Conservation (phyloP, 2,113 vertebrate species). For the Falcunculus frontatus region DNA sequence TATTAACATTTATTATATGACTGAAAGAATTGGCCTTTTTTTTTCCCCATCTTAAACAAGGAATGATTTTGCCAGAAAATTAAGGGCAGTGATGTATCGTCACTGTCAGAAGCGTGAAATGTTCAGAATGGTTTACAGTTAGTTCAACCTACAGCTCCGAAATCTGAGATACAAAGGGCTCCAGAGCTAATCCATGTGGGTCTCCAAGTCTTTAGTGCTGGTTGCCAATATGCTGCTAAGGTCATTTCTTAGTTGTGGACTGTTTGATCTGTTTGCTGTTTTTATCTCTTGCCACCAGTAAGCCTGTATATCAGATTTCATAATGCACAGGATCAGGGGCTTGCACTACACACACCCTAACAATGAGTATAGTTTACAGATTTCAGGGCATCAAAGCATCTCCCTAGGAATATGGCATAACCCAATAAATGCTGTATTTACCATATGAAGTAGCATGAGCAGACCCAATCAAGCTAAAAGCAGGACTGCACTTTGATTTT, state of each 20-base stretch:
- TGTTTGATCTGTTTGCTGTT: constrained; percentile 61
- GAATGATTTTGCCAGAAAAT: neutral
- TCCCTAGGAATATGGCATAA: neutral
- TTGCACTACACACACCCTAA: neutral
- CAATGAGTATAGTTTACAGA: neutral
- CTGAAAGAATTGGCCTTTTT: neutral
- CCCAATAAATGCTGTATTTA: neutral
- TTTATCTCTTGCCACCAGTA: constrained; percentile 55
- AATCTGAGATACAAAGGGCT: constrained; percentile 57
- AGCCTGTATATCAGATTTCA: constrained; percentile 47
- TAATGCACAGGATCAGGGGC: constrained; percentile 35
- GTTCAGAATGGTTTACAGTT: constrained; percentile 36
- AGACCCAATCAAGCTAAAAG: neutral
- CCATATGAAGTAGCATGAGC: neutral
- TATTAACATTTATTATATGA: neutral
- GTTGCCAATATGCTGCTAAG: constrained; percentile 36
- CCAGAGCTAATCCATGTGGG: constrained; percentile 41
- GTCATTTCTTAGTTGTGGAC: constrained; percentile 52
- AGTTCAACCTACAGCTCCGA: constrained; percentile 37
- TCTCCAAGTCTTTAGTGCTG: constrained; percentile 26
- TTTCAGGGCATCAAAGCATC: neutral
- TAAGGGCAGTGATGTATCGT: neutral
- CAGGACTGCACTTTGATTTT: neutral
- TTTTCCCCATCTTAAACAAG: neutral
- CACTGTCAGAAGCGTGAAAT: neutral